Percentiles rank a stretch among this genome's conserved stretches.
These are phyloP conservation scores for Ctenosaura bakeri DNA, from an alignment of 2,797 vertebrate genomes.

Conservation along the genomic window DNA sequence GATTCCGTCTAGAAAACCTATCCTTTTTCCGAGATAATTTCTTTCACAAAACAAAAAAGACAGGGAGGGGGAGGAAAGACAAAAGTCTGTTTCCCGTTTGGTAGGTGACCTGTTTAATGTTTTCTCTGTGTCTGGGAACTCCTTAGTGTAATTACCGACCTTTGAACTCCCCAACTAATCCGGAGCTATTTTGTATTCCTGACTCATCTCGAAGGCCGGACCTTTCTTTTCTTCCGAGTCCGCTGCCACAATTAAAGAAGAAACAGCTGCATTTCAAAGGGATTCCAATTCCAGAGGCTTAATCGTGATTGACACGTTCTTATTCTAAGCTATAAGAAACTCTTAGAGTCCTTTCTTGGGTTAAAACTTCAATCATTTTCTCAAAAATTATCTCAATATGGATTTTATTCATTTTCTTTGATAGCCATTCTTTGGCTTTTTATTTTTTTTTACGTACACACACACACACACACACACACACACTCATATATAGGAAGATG, in stretches of 20 bases:
- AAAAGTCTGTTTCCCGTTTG: conserved; percentile 85
- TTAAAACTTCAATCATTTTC: conserved; percentile 92
- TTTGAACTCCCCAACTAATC: conserved; percentile 89
- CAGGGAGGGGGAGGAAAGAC: too few relatives aligned
- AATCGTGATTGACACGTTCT: conserved; percentile 90
- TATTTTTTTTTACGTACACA: neutral
- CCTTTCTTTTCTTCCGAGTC: conserved; percentile 88
- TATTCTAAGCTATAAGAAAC: conserved; percentile 90
- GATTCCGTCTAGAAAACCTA: conserved; percentile 82
- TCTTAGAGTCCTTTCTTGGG: conserved; percentile 89
- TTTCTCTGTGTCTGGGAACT: conserved; percentile 90
- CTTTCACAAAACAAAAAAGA: conserved; percentile 39
- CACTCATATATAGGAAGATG: conserved; percentile 79
- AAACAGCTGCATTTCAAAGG: conserved; percentile 92
- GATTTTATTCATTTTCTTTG: conserved; percentile 90
- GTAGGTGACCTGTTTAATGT: conserved; percentile 90
- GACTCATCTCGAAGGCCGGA: conserved; percentile 89
- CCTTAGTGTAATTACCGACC: conserved; percentile 89
- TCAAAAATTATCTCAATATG: conserved; percentile 90
- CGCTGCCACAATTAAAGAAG: conserved; percentile 90
- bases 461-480: too few relatives aligned
- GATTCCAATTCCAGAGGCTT: conserved; percentile 89
- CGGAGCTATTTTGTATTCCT: conserved; percentile 89
- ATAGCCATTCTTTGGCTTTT: conserved; percentile 85
- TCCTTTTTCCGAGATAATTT: conserved; percentile 81